Base-by-base conservation (phyloP, 2,888 invertebrate species). In the Kuschelorhynchus macadamiae region DNA sequence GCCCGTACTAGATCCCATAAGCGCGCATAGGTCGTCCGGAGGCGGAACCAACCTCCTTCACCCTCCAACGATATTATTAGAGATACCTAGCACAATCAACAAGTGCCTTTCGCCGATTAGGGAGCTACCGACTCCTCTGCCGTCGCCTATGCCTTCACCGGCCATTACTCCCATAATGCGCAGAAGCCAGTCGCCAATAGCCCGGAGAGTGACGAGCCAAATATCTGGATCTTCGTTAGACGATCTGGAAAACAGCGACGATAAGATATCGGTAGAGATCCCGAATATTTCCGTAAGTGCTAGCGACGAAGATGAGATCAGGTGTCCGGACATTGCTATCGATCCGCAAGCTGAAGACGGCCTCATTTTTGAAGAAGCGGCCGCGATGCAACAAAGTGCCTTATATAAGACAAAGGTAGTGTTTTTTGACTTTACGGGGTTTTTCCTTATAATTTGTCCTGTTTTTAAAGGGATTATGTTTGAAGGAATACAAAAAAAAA, bases 91-190 rank as follows among this genome's bases (percentile, higher is more conserved):
- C 81, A 85, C 87, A 78, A 90, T 90, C 76, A 91, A 89, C 79
- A 91, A 91, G 83, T 93, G 92, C 85, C 87, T 93, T 72, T 92
- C 92, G 53, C 93, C 93, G 0, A 93, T 93, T 72, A 86, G 91
- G 72, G 92, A 92, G 82, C 86, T 92, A 74, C 92, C 92, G 1
- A 92, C 92, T 0, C 92, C 92, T 17, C 84, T 91, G 21, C 92
- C 92, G 12, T 92, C 92, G 2, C 91, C 91, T 3, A 86, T 90
- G 56, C 91, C 91, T 11, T 90, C 90, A 11, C 91, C 91, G 2
- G 86, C 90, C 12, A 86, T 91, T 11, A 91, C 91, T 0, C 92
- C 92, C 0, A 84, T 91, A 16, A 86, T 88, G 86, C 64, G 71
- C 12, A 52, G 71, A 21, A 67, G 63, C 17, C 71, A 55, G 21